Evolutionary conservation across 2,113 vertebrate genomes (phyloP).

Genomic region (Macquaria australasica): DNA sequence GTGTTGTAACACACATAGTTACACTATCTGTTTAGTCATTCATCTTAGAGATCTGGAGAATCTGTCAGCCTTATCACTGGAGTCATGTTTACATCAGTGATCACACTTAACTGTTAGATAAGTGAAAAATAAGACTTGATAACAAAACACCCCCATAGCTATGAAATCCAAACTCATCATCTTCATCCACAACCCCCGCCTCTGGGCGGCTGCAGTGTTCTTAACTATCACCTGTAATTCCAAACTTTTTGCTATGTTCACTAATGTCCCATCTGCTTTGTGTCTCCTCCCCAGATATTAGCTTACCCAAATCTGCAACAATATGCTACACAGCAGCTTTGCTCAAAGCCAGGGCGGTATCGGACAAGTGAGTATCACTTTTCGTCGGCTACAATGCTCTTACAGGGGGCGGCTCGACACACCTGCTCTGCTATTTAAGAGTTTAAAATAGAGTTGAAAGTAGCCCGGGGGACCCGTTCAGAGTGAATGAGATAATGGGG

Average conservation of each 20-base stretch:
- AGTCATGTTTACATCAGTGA: not conserved
- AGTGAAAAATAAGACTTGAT: not conserved
- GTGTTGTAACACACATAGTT: not conserved
- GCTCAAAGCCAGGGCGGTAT: slow-evolving; percentile 98
- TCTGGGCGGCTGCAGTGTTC: not conserved
- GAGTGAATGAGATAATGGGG: not conserved
- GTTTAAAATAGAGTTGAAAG: slow-evolving; percentile 15
- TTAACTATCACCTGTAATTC: slow-evolving; percentile 27
- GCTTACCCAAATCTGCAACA: slow-evolving; percentile 99
- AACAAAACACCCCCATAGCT: not conserved
- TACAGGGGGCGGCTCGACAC: not conserved
- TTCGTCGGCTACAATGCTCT: not conserved
- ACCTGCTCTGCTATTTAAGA: slow-evolving; percentile 19
- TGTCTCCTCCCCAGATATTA: slow-evolving; percentile 92
- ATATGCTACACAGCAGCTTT: slow-evolving; percentile 99
- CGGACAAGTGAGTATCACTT: slow-evolving; percentile 95
- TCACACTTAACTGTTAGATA: not conserved
- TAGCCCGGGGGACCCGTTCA: not conserved
- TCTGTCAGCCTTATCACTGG: too few species aligned
- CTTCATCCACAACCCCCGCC: not conserved
- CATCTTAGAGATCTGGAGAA: not conserved
- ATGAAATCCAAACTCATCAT: slow-evolving; percentile 27
- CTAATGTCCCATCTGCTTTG: slow-evolving; percentile 63
- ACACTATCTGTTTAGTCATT: not conserved
- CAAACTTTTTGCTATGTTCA: not conserved